Base-by-base conservation (phyloP, 2,797 vertebrate species). In the Acipenser oxyrinchus region DNA sequence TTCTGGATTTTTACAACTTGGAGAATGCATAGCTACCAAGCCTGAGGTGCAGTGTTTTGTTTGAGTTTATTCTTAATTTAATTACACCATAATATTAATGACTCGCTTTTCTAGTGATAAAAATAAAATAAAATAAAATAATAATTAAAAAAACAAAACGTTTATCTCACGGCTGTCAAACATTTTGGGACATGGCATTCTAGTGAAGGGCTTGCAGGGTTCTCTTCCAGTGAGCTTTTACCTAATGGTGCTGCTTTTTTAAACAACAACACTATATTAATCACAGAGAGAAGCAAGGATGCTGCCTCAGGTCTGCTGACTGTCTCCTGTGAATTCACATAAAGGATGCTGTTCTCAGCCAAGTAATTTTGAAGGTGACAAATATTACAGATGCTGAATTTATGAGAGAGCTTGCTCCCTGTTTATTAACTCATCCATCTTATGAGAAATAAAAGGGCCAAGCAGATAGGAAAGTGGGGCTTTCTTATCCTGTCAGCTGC, bases 391-490 rank as follows among this genome's bases (percentile, higher is more conserved):
- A 82, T 81, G 77, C 73, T 80, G 76, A 84, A 87, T 88, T 86
- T 86, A 87, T 83, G 79, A 78, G 80, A 84, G 74, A 74, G 63
- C 74, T 82, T 85, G 75, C 70, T 86, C 70, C n/a, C 13, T 79
- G 75, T 82, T 88, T 89, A 88, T 88, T 86, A 86, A 81, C 77
- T 84, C 82, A 88, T 89, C 82, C 75, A 82, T 87, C 82, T 85
- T 85, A 69, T 73, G 70, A 82, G 81, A 85, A 87, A 83, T 82
- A 85, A 83, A 84, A 82, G 68, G 71, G 76, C 72, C 66, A 76
- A 78, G 72, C 64, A 72, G 63, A 2, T 3, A 84, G 70, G 71
- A 67, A 68, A 82, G 70, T 75, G 73, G 71, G 69, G 71, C 78
- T 85, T 84, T 81, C 79, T 86, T 82, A 78, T 70, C 73, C 79